These are phyloP conservation scores for Protonemura montana DNA, from an alignment of 2,888 invertebrate species.

Conservation along the genomic window DNA sequence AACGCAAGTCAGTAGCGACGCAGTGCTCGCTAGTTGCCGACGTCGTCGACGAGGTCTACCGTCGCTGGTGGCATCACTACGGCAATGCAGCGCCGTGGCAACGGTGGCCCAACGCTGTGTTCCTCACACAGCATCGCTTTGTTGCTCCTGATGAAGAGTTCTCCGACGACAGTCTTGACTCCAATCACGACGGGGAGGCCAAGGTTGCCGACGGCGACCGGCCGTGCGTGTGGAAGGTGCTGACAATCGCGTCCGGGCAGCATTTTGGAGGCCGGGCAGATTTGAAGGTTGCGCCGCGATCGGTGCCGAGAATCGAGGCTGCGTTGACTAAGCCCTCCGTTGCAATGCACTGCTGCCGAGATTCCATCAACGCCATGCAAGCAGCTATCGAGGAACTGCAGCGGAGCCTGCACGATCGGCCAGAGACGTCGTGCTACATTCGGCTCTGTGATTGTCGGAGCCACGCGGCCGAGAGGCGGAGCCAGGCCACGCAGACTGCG, in stretches of 20 bases:
- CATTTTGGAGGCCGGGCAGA: no score
- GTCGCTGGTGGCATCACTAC: slow-evolving; percentile 23
- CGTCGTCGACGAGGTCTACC: slow-evolving; percentile 23
- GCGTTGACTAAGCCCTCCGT: no score
- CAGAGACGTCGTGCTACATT: background rate
- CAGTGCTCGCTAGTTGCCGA: background rate
- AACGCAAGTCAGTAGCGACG: background rate
- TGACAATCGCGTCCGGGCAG: slow-evolving; percentile 16
- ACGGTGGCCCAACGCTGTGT: background rate
- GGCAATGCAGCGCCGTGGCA: slow-evolving; percentile 15
- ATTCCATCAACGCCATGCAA: background rate
- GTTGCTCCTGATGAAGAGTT: slow-evolving; percentile 42
- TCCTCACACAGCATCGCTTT: slow-evolving; percentile 20
- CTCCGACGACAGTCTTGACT: slow-evolving; percentile 47
- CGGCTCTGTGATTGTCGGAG: background rate
- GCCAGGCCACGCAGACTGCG: background rate
- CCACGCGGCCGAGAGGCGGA: background rate
- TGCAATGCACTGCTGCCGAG: background rate
- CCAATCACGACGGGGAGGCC: slow-evolving; percentile 25
- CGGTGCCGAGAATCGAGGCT: background rate
- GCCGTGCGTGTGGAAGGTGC: slow-evolving; percentile 30
- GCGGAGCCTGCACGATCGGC: background rate
- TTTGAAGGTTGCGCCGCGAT: background rate
- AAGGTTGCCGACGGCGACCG: background rate
- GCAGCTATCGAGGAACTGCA: background rate